These are phyloP conservation scores for Laupala kohalensis DNA, from an alignment of 1,140 invertebrate genomes.

Conservation along the genomic window DNA sequence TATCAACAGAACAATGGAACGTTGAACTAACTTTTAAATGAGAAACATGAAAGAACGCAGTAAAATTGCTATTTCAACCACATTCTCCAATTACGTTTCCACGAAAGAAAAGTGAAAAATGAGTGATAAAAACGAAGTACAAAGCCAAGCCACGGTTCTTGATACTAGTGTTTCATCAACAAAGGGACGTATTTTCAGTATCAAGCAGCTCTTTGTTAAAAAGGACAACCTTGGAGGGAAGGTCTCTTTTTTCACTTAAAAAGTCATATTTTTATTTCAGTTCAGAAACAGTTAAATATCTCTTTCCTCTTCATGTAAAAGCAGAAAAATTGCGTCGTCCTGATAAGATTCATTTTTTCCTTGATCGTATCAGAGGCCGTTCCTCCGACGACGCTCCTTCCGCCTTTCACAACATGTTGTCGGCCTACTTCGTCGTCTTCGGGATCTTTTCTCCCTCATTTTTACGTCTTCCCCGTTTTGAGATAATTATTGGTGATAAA, in stretches of 20 bases:
- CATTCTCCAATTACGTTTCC: too few relatives aligned
- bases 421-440: not conserved
- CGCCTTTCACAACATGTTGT: not conserved
- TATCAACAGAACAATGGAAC: too few relatives aligned
- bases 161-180: too few relatives aligned
- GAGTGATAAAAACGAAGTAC: too few relatives aligned
- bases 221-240: not conserved
- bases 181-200: too few relatives aligned
- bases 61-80: too few relatives aligned
- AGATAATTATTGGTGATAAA: constrained; percentile 9
- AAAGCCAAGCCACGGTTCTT: too few relatives aligned
- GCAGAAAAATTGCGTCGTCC: constrained; percentile 4
- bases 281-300: not conserved
- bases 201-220: too few relatives aligned
- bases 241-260: not conserved
- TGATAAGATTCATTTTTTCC: constrained; percentile 1
- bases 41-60: too few relatives aligned
- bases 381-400: not conserved
- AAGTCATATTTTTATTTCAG: not conserved
- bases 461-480: constrained; percentile 1
- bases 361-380: not conserved
- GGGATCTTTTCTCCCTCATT: not conserved
- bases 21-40: too few relatives aligned
- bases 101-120: too few relatives aligned
- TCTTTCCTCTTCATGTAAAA: constrained; percentile 5